A percentile compares a stretch with the other conserved stretches of the same genome.
Evolutionary conservation across 2,113 vertebrate genomes (phyloP).

Genomic region (Sciurus niger): DNA sequence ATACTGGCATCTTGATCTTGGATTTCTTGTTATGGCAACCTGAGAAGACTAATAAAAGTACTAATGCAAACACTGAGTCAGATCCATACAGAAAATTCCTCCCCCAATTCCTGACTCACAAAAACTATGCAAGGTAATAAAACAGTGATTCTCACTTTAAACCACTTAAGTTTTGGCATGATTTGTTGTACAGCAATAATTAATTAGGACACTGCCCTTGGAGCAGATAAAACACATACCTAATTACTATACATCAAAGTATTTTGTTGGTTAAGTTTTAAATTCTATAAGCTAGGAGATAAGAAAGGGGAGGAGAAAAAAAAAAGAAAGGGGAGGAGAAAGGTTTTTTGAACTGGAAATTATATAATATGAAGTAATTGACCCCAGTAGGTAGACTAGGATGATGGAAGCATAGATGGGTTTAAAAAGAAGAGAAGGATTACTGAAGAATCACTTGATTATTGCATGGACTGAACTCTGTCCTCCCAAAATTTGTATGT

Average conservation of each 20-base stretch:
- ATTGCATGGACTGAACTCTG: background rate
- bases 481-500: background rate
- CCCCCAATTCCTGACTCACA: background rate
- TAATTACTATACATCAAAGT: background rate
- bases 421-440: background rate
- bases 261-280: background rate
- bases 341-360: background rate
- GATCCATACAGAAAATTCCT: background rate
- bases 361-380: slow-evolving; percentile 14
- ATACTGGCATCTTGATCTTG: background rate
- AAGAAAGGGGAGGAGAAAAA: background rate
- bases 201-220: background rate
- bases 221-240: background rate
- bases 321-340: background rate
- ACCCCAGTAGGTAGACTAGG: background rate
- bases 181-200: background rate
- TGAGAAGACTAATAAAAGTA: background rate
- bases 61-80: background rate
- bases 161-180: background rate
- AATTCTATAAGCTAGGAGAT: background rate
- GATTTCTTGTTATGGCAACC: background rate
- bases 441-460: background rate
- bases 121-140: background rate
- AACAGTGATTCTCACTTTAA: background rate
- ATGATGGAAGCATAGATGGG: background rate